Evolutionary conservation across 2,888 invertebrate genomes (phyloP), one percentile per base, ranked within the genome.

Genomic region (Tenthredo mesomela): DNA sequence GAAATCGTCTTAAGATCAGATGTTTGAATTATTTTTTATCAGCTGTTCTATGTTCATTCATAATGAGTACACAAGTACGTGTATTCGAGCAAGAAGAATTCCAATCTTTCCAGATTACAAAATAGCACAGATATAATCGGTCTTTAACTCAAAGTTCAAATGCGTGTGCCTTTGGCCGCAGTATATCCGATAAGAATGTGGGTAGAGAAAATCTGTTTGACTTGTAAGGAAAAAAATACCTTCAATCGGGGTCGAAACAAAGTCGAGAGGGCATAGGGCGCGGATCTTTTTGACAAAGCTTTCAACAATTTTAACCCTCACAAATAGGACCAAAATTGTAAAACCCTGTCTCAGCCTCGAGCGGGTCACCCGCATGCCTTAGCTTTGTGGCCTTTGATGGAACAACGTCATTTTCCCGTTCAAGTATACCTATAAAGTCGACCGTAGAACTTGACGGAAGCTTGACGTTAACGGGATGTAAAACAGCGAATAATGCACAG

Each of bases 361-460:
- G 67, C 29, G 29, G 33, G 67, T 67, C 33, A 33, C 33, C 67
- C 33, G 67, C 67, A 61, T 25, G 61, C 61, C 58, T 61, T 25
- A 25, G 25, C 61, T 61, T 25, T 61, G 67, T 33, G 33, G 29
- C 67, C 67, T 67, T 67, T 67, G 33, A 29, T 67, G 67, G 67
- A 33, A 67, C 25, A 67, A 33, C 67, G 67, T 67, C 67, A 67
- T 67, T 67, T 33, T 67, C 67, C 33, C 7, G 67, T 67, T 33
- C 33, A 67, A 33, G 67, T 21, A 25, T 25, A 61, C 61, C 61
- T 2, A 25, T 18, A 67, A 67, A 33, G 29, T 67, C 33, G 67
- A 67, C 67, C 18, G 29, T 67, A 67, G 12, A 67, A 15, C 29
- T 67, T 33, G 67, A 18, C 67, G 67, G 67, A 0, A 67, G 29